Conservation (phyloP, 2,113 vertebrate genomes). For the Daubentonia madagascariensis region DNA sequence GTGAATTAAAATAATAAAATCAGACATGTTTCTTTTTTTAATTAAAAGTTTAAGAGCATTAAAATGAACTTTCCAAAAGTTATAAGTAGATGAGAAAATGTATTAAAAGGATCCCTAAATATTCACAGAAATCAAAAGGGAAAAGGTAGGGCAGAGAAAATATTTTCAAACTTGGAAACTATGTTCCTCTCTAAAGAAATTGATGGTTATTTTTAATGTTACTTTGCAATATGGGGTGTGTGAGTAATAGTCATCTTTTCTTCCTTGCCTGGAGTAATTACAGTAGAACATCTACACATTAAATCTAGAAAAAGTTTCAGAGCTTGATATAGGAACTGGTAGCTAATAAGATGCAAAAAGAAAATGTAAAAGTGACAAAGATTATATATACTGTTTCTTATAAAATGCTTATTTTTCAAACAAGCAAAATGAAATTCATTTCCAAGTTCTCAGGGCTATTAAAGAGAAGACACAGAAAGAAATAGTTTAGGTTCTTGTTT, state of each 20-base stretch:
- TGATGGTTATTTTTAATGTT: background rate
- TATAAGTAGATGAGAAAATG: background rate
- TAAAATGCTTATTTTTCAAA: conserved; percentile 12
- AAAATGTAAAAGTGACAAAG: conserved; percentile 24
- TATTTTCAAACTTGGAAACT: background rate
- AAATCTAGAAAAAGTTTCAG: background rate
- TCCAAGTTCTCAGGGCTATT: background rate
- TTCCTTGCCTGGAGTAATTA: background rate
- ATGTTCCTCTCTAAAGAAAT: background rate
- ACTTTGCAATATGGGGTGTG: background rate
- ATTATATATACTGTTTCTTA: background rate
- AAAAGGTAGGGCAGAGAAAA: background rate
- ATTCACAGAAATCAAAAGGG: background rate
- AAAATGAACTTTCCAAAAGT: conserved; percentile 1
- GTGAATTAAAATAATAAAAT: conserved; percentile 44
- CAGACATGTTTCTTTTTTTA: background rate
- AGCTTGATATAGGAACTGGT: conserved; percentile 11
- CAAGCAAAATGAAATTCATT: conserved; percentile 19
- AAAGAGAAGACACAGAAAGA: background rate
- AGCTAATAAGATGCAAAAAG: conserved; percentile 52
- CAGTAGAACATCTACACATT: background rate
- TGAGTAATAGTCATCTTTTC: background rate
- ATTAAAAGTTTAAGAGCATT: conserved; percentile 47
- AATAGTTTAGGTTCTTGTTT: background rate
- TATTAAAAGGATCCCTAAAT: conserved; percentile 7